A percentile compares a stretch with the other conserved stretches of the same genome.
These are phyloP conservation scores for Polyploca ridens DNA, from an alignment of 2,888 invertebrate genomes.

Conservation along the genomic window DNA sequence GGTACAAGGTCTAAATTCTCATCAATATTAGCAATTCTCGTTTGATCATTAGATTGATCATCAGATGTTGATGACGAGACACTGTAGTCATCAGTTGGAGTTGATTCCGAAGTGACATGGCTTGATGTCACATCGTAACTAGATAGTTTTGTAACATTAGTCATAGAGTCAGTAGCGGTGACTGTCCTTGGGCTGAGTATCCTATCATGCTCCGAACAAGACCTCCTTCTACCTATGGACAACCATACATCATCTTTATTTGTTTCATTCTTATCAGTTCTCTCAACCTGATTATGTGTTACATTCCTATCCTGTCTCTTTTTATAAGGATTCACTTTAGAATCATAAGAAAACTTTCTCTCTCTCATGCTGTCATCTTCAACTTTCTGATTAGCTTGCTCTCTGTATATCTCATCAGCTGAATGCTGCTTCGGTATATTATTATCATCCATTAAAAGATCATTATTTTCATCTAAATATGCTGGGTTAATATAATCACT, in stretches of 20 bases:
- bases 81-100: slow-evolving; percentile 77
- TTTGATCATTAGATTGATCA: slow-evolving; percentile 77
- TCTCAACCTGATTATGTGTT: slow-evolving; percentile 43
- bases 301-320: slow-evolving; percentile 39
- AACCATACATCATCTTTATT: slow-evolving; percentile 82
- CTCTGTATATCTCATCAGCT: slow-evolving; percentile 66
- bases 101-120: slow-evolving; percentile 81
- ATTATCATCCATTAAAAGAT: slow-evolving; percentile 65
- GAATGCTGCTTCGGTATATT: slow-evolving; percentile 72
- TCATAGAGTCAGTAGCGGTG: slow-evolving; percentile 89
- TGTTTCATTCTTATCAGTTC: slow-evolving; percentile 45
- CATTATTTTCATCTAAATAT: slow-evolving; percentile 77
- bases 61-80: slow-evolving; percentile 74
- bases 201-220: slow-evolving; percentile 86
- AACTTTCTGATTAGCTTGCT: slow-evolving; percentile 34
- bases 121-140: slow-evolving; percentile 87
- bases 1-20: slow-evolving; percentile 55
- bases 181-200: slow-evolving; percentile 86
- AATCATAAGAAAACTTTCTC: slow-evolving; percentile 79
- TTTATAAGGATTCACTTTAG: slow-evolving; percentile 78
- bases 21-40: slow-evolving; percentile 71
- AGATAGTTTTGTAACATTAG: slow-evolving; percentile 89
- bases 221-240: slow-evolving; percentile 68
- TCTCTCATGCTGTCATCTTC: slow-evolving; percentile 64
- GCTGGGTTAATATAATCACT: slow-evolving; percentile 90